phyloP scores from a whole-genome alignment of 2,113 vertebrate species.

The Pseudopipra pipra region DNA sequence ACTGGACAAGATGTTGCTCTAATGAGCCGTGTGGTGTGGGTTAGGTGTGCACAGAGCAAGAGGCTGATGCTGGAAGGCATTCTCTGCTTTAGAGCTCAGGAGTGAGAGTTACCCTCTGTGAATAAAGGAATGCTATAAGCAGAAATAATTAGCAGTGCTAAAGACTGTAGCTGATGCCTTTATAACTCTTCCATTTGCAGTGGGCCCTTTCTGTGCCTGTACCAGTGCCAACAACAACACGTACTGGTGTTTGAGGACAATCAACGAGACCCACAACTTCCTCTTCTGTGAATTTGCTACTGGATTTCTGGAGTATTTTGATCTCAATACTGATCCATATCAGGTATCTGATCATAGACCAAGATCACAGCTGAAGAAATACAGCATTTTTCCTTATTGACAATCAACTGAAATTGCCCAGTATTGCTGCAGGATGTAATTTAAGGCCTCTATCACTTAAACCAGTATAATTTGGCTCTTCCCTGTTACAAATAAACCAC shows the following conservation, averaged over 20 bases:
- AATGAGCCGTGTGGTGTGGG: not conserved
- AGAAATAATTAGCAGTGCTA: not conserved
- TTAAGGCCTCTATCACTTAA: not conserved
- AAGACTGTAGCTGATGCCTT: not conserved
- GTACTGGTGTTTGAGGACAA: constrained; percentile 95
- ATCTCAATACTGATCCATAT: constrained; percentile 93
- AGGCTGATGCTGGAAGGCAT: not conserved
- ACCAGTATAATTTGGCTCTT: not conserved
- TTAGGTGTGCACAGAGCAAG: not conserved
- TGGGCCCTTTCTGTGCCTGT: constrained; percentile 97
- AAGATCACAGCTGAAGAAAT: not conserved
- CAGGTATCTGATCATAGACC: constrained; percentile 77
- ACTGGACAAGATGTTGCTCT: not conserved
- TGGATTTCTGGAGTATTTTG: constrained; percentile 96
- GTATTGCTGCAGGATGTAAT: not conserved
- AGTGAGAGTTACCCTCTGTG: not conserved
- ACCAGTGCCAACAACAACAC: constrained; percentile 99
- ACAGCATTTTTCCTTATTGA: not conserved
- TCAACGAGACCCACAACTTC: constrained; percentile 98
- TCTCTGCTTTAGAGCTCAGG: not conserved
- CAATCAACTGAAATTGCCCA: rapidly evolving
- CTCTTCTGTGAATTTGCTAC: constrained; percentile 98
- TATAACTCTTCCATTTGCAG: constrained; percentile 66
- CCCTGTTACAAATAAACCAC: not conserved
- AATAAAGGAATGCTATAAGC: not conserved